Evolutionary conservation across 2,113 vertebrate species (phyloP).

Genomic region (Erpornis zantholeuca): DNA sequence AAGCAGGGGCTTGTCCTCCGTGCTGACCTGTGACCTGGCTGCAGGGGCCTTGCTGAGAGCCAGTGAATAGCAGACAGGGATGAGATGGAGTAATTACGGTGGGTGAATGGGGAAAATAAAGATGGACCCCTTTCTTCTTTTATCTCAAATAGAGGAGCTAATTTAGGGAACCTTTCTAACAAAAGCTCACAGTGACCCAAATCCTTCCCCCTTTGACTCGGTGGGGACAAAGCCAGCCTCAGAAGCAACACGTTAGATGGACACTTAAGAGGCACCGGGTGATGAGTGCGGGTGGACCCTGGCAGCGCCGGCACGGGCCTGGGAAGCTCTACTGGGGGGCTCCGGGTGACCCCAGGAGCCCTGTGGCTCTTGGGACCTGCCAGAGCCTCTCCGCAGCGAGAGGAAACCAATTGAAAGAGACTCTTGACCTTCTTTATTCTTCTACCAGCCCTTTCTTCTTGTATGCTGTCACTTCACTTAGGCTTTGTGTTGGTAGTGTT

Average conservation of each 20-base stretch:
- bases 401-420: neutral
- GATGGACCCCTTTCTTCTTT: neutral
- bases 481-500: neutral
- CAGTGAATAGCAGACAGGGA: constrained; percentile 10
- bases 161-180: constrained; percentile 1
- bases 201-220: neutral
- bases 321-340: neutral
- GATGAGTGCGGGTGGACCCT: neutral
- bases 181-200: constrained; percentile 15
- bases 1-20: neutral
- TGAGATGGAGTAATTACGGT: neutral
- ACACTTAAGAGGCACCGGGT: neutral
- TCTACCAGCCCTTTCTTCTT: neutral
- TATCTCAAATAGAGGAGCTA: constrained; percentile 1
- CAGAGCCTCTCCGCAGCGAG: neutral
- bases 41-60: neutral
- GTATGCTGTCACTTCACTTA: neutral
- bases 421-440: neutral
- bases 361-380: neutral
- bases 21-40: constrained; percentile 42
- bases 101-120: constrained; percentile 22
- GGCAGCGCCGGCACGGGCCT: neutral
- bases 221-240: neutral
- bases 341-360: neutral
- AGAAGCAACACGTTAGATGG: neutral